Base-by-base conservation (phyloP, 1,140 invertebrate species). In the Phortica variegata region DNA sequence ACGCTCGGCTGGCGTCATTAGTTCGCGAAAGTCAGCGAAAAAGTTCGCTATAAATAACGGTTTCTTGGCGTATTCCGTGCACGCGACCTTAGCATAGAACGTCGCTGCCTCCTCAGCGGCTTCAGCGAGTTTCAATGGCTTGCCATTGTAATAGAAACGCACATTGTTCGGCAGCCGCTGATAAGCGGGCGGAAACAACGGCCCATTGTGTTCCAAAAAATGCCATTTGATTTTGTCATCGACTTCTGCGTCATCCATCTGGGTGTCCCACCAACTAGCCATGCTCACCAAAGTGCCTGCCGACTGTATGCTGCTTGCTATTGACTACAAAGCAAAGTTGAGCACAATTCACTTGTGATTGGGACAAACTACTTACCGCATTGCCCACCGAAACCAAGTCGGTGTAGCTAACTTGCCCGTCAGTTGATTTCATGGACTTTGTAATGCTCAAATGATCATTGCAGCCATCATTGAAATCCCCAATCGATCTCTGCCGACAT, bases 91-190 rank as follows among this genome's bases (percentile, higher is more conserved):
- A 3, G 43, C 49, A 33, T 51, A 51, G 29, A 45, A 46, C 0
- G 49, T 51, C 19, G 49, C 49, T 21, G 43, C 49, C 36, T 51
- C 49, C 15, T 51, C 49, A 8, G 49, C 49, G 26, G 34, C 33
- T 8, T 51, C 49, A 3, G 49, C 32, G 26, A 51, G 37, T 36
- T 38, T 32, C 0, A 51, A 16, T 12, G 26, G n/a, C 1, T 7
- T 9, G 19, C 18, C 2, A 12, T 51, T 36, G 8, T 51, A 51
- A 9, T 23, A 34, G 36, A 51, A 51, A 7, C 15, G 18, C 18
- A 51, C 43, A 33, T 40, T 13, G 12, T 3, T 10, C 2, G 49
- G 49, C 3, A 51, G 19, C 9, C 36, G n/a, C 16, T 40, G n/a
- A 13, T 45, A 44, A 7, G 18, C 10, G 0, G 18, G 20, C 5